Percentiles rank a stretch among this genome's conserved stretches.
Evolutionary conservation across 2,113 vertebrate genomes (phyloP).

Genomic region (Oncorhynchus gorbuscha): DNA sequence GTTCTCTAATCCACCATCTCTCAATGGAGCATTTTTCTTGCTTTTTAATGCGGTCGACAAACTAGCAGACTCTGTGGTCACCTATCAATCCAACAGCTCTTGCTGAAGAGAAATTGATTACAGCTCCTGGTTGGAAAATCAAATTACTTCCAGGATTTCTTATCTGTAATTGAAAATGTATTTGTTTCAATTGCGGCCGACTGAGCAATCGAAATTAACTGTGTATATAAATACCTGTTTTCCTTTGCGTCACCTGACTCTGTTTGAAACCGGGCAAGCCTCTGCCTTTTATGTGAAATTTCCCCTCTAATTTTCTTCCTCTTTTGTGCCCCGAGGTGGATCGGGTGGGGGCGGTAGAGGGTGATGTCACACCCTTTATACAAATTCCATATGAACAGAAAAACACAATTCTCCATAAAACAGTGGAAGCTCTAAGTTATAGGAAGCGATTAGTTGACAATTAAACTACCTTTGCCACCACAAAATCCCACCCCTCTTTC

Average conservation of each 20-base stretch:
- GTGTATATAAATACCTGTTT: slow-evolving; percentile 63
- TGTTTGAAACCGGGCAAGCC: slow-evolving; percentile 61
- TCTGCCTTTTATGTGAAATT: slow-evolving; percentile 71
- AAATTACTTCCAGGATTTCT: slow-evolving; percentile 56
- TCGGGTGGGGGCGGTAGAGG: slow-evolving; percentile 41
- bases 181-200: too few species aligned
- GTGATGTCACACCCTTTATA: slow-evolving; percentile 71
- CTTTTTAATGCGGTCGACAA: slow-evolving; percentile 59
- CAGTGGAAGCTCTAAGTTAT: slow-evolving; percentile 69
- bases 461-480: slow-evolving; percentile 56
- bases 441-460: slow-evolving; percentile 66
- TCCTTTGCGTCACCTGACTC: slow-evolving; percentile 69
- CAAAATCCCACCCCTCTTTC: slow-evolving; percentile 1
- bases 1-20: slow-evolving; percentile 3
- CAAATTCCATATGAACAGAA: slow-evolving; percentile 63
- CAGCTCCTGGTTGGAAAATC: slow-evolving; percentile 50
- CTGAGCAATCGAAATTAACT: slow-evolving; percentile 19
- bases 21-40: slow-evolving; percentile 31
- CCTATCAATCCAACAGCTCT: slow-evolving; percentile 46
- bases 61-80: slow-evolving; percentile 61
- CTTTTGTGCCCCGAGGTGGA: slow-evolving; percentile 51
- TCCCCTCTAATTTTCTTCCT: slow-evolving; percentile 69
- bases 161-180: slow-evolving; percentile 52
- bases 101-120: slow-evolving; percentile 61
- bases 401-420: slow-evolving; percentile 50